These are phyloP conservation scores for Exephanes ischioxanthus DNA, from an alignment of 2,888 invertebrate species.

Conservation along the genomic window DNA sequence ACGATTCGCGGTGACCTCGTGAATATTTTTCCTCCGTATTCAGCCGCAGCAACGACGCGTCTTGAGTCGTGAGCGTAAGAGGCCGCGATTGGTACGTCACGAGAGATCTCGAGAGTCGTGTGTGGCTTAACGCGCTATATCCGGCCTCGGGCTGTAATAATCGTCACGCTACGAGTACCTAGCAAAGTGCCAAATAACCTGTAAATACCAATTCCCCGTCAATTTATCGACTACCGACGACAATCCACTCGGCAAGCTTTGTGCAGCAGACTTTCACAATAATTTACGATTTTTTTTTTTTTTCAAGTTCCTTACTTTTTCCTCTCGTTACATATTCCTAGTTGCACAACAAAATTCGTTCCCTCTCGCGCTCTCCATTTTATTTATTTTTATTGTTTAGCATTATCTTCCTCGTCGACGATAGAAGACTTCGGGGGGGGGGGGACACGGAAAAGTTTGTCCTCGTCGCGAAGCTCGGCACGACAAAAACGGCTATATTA, in stretches of 20 bases:
- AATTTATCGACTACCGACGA: background rate
- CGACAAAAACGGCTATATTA: constrained; percentile 50
- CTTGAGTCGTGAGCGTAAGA: background rate
- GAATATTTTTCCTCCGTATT: too few species aligned
- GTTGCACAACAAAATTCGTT: background rate
- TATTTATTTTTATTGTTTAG: background rate
- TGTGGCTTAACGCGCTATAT: constrained; percentile 27
- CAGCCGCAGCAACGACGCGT: background rate
- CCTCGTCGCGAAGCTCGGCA: constrained; percentile 22
- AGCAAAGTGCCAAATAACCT: background rate
- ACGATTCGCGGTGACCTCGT: too few species aligned
- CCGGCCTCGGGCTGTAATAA: constrained; percentile 12
- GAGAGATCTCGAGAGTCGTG: background rate
- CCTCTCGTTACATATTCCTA: background rate
- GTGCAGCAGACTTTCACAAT: background rate
- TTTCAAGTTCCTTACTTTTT: too few species aligned
- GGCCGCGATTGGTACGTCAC: background rate
- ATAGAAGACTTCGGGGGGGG: constrained; percentile 17
- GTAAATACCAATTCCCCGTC: background rate
- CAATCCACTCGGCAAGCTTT: background rate
- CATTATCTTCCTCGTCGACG: constrained; percentile 35
- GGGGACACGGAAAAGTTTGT: constrained; percentile 55
- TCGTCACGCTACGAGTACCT: background rate
- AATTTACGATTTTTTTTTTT: background rate
- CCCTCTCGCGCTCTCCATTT: background rate